Percentiles rank a stretch among this genome's conserved stretches.
Evolutionary conservation across 2,113 vertebrate species (phyloP).

Genomic region (Perccottus glenii): DNA sequence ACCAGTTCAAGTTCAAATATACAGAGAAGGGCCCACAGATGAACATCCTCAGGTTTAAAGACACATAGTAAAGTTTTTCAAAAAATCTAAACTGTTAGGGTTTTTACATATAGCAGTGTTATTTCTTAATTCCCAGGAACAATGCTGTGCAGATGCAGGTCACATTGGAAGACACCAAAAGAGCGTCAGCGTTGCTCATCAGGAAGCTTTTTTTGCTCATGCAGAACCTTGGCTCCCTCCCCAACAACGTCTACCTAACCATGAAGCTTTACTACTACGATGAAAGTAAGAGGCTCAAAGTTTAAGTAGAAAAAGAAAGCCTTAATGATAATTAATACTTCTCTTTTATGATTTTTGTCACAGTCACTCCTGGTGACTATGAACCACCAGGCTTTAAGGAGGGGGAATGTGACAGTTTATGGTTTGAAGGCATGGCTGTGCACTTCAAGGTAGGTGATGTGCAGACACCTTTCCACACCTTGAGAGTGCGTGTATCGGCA

Average conservation of each 20-base stretch:
- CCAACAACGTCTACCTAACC: conserved; percentile 85
- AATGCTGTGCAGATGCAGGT: conserved; percentile 58
- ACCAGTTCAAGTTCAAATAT: conserved; percentile 97
- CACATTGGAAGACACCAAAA: conserved; percentile 84
- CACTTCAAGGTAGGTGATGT: conserved; percentile 90
- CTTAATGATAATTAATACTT: not conserved
- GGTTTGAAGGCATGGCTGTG: conserved; percentile 88
- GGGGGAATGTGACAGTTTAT: conserved; percentile 81
- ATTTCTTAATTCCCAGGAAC: conserved; percentile 57
- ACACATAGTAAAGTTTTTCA: not conserved
- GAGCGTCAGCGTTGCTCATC: conserved; percentile 89
- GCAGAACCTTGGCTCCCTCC: conserved; percentile 88
- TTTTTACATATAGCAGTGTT: not conserved
- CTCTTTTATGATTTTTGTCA: conserved; percentile 1
- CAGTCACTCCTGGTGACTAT: conserved; percentile 91
- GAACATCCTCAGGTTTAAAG: conserved; percentile 76
- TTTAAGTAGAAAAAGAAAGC: not conserved
- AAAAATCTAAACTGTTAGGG: too few species aligned
- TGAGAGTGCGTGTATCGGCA: conserved; percentile 87
- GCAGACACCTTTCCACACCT: conserved; percentile 85
- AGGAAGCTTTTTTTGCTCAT: conserved; percentile 93
- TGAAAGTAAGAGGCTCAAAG: conserved; percentile 76
- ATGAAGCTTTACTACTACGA: conserved; percentile 98
- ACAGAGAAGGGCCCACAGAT: conserved; percentile 82
- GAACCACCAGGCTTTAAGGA: conserved; percentile 94